Conservation (phyloP, 2,888 invertebrate genomes). For the Drosophila prostipennis region DNA sequence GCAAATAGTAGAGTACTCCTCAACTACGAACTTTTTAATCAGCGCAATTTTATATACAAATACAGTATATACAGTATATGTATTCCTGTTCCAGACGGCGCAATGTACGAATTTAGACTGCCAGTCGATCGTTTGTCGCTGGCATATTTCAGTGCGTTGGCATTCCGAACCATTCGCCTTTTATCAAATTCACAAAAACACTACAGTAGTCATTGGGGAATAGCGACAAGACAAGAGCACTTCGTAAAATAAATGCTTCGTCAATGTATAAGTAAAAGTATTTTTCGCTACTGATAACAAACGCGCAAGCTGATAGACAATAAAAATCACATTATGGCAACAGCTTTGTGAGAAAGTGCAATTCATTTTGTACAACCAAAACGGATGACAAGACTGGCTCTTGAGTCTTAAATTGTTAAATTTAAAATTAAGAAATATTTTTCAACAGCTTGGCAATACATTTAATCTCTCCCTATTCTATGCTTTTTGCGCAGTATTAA, state of each 20-base stretch:
- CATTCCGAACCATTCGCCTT: conserved; percentile 48
- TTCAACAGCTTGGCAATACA: not conserved
- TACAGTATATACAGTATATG: conserved; percentile 4
- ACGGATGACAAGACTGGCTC: not conserved
- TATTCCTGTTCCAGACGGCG: conserved; percentile 50
- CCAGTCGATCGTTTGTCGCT: conserved; percentile 15
- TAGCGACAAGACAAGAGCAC: conserved; percentile 2
- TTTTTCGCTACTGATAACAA: conserved; percentile 34
- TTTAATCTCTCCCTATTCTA: too few species aligned
- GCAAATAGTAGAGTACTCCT: conserved; percentile 7
- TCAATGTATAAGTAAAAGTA: conserved; percentile 10
- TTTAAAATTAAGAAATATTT: not conserved
- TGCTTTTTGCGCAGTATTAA: too few species aligned
- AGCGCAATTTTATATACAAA: conserved; percentile 17
- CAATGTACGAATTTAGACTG: conserved; percentile 64
- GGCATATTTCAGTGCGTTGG: conserved; percentile 64
- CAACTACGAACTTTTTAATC: conserved; percentile 17
- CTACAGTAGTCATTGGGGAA: conserved; percentile 2
- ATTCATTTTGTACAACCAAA: conserved; percentile 14
- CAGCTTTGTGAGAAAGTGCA: conserved; percentile 13
- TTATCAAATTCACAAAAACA: conserved; percentile 43
- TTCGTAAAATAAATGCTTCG: conserved; percentile 22
- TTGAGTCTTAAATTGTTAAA: not conserved
- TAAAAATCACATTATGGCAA: conserved; percentile 22
- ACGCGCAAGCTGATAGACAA: conserved; percentile 30